These are phyloP conservation scores for Omphaloscelis lunosa DNA, from an alignment of 2,888 invertebrate species.

Conservation along the genomic window DNA sequence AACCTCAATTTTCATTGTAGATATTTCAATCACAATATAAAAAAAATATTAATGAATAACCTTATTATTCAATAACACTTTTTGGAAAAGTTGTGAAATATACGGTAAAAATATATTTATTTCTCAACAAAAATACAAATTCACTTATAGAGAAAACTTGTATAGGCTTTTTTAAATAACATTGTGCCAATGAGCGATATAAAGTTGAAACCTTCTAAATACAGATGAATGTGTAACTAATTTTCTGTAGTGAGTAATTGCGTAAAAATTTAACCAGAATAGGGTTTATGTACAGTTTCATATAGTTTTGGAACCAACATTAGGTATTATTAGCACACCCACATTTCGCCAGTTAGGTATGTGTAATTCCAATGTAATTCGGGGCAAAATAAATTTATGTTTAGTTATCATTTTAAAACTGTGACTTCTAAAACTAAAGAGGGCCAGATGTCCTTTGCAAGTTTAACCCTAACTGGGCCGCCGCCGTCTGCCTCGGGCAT, in stretches of 20 bases:
- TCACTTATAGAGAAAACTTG: too few relatives aligned
- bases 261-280: neutral
- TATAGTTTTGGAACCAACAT: neutral
- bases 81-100: neutral
- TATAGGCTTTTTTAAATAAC: too few relatives aligned
- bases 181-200: neutral
- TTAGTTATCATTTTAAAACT: neutral
- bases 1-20: too few relatives aligned
- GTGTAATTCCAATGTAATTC: neutral
- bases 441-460: neutral
- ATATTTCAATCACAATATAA: too few relatives aligned
- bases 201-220: neutral
- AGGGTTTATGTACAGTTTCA: neutral
- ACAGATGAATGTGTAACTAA: neutral
- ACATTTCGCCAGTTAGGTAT: neutral
- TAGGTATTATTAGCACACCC: neutral
- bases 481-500: slow-evolving; percentile 20
- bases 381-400: neutral
- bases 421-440: neutral
- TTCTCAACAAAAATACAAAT: neutral
- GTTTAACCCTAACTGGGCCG: slow-evolving; percentile 6
- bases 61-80: neutral
- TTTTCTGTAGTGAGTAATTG: too few relatives aligned
- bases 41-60: too few relatives aligned
- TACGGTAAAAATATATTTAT: neutral